Evolutionary conservation across 2,888 invertebrate species (phyloP), one percentile per base, ranked within the genome.

Genomic region (Trachelus iudaicus): DNA sequence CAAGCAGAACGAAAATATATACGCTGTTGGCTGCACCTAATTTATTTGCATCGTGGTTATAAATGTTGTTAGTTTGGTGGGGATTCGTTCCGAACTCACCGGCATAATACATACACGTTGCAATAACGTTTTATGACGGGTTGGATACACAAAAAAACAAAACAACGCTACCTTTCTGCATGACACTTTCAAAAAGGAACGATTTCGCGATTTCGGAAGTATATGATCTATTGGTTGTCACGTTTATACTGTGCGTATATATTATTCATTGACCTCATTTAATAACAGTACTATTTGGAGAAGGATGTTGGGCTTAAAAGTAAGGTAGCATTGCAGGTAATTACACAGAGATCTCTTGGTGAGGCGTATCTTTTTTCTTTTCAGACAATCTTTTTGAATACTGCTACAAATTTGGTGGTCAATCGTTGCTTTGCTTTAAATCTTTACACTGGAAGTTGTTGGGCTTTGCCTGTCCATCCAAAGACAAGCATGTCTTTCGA

Each of bases 401-500:
- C 33, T 33, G 34, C 33, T 31, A 71, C 34, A 4, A 34, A 13
- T 34, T 33, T 33, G 33, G 13, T 71, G 34, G 71, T 34, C 71
- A 71, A 34, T 31, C 71, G 56, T 56, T 56, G 71, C 71, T 31
- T 71, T 3, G 71, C 71, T 33, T 56, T 23, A 23, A 56, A 56
- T 9, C 56, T 56, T 56, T 56, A 56, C 23, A 56, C 56, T 56
- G 56, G 56, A 56, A 56, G 56, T 56, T 56, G 56, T 23, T 56
- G 56, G 56, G 37, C 74, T n/a, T 34, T 71, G 3, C 11, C 34
- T 13, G 3, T 15, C 15, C 34, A 71, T 34, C 15, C 31, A 68
- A 69, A 34, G 23, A 33, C 77, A 9, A 80, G 23, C 15, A 87
- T 89, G 87, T 85, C 87, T 34, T 85, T 89, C 79, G 84, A 87